Base-by-base conservation (phyloP, 2,113 vertebrate genomes). In the Globicephala melas region DNA sequence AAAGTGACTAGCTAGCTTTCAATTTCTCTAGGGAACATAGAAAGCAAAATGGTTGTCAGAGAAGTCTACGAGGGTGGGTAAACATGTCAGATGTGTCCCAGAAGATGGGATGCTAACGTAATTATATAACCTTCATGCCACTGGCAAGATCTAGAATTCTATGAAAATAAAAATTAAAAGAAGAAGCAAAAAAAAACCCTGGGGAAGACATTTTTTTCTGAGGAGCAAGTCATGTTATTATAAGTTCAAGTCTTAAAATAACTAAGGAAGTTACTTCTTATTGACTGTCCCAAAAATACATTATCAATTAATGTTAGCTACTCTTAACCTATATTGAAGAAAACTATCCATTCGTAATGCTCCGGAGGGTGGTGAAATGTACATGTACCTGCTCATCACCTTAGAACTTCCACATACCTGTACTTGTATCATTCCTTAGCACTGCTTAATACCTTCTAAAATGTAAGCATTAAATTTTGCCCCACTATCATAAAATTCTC, bases 121-220 rank as follows among this genome's bases (percentile, higher is more conserved):
- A 89, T 83, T 80, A 82, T 36, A 73, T 60, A 77, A 65, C 44
- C 20, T 76, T 47, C 33, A 62, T 15, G 47, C 26, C n/a, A 63
- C 17, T 41, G 60, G 63, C 62, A 50, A 62, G 15, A 83, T 84
- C 13, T 21, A 62, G 38, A 5, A 90, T 50, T 31, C 47, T 15
- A 38, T 73, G 41, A 91, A 97, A 90, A 62, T 41, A 71, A 91
- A 94, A 95, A 47, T 28, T 74, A 70, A 94, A 73, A 90, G 4
- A 38, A 80, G 63, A 36, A 41, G 6, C 18, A 62, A 53, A 23
- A 38, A 41, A 23, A n/a, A 9, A 62, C 13, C 7, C 38, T 41
- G 6, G 20, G 20, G 26, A 62, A 81, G 68, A 84, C 6, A 63
- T n/a, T 85, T 82, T 87, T 31, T 65, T 13, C 38, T 71, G 44